phyloP scores from a whole-genome alignment of 2,113 vertebrate species.

The Petromus typicus region DNA sequence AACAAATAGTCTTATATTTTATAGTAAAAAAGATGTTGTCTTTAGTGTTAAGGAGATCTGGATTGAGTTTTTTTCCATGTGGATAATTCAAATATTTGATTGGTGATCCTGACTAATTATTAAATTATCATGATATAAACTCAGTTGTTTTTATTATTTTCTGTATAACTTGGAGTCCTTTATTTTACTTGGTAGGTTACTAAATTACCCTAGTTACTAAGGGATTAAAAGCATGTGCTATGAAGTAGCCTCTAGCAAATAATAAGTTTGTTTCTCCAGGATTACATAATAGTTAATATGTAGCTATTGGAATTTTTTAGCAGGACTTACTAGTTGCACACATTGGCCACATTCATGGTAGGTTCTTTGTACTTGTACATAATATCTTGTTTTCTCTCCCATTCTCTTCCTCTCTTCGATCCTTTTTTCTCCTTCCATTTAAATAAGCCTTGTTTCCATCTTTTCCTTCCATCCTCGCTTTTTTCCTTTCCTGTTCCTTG shows the following conservation, averaged over 20 bases:
- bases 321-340: not conserved
- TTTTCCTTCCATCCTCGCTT: not conserved
- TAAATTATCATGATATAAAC: not conserved
- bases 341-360: not conserved
- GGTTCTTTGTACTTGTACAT: not conserved
- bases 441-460: not conserved
- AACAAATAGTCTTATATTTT: not conserved
- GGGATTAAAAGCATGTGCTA: not conserved
- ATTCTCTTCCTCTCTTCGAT: not conserved
- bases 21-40: not conserved
- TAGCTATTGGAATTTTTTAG: not conserved
- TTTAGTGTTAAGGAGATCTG: not conserved
- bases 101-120: not conserved
- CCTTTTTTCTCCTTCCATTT: not conserved
- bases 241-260: conserved; percentile 21
- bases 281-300: not conserved
- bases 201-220: not conserved
- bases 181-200: not conserved
- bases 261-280: conserved; percentile 11
- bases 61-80: not conserved
- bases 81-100: not conserved
- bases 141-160: not conserved
- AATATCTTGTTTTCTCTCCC: not conserved
- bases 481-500: too few species aligned
- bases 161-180: not conserved